Evolutionary conservation across 2,888 invertebrate species (phyloP), one percentile per base, ranked within the genome.

Genomic region (Lepidocyrtinus sp.): DNA sequence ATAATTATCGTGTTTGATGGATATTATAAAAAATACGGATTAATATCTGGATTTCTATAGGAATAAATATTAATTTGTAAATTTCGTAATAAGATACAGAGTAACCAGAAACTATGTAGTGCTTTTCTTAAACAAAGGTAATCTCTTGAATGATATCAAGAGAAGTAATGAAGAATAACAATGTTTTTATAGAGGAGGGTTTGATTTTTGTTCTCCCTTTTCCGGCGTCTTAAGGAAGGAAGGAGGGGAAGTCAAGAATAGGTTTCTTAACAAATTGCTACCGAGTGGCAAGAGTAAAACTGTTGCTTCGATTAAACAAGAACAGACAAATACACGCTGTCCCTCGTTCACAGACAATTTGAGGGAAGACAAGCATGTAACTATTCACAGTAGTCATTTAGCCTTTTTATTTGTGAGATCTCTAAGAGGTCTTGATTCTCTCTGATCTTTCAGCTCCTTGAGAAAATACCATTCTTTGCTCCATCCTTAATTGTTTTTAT

Each of bases 401-500:
- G 17, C 17, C n/a, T 0, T 15, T 69, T 61, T 71, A 61, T 27
- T 61, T 9, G 22, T 21, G 55, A 67, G 67, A 59, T 67, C 59
- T 55, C 67, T 55, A 65, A 65, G 73, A 73, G 73, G 68, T 62
- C 75, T 62, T 63, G 69, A 50, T 46, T 63, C n/a, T n/a, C 27
- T 27, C 63, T 76, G 70, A 75, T 75, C 75, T 69, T 75, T 75
- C 27, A 67, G 75, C 50, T 69, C 25, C 69, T 69, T 75, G 69
- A 75, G 45, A 69, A 24, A 75, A 59, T n/a, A n/a, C 69, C 69
- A 70, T n/a, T n/a, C 64, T 64, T 70, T 55, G 59, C 46, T 71
- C 62, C 45, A n/a, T 21, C 75, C 82, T 82, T 85, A 85, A 85
- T 85, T 85, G 85, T 83, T 85, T 85, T 84, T 83, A 84, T 85